A percentile compares a stretch with the other conserved stretches of the same genome.
These are phyloP conservation scores for Phainopepla nitens DNA, from an alignment of 2,113 vertebrate species.

Conservation along the genomic window DNA sequence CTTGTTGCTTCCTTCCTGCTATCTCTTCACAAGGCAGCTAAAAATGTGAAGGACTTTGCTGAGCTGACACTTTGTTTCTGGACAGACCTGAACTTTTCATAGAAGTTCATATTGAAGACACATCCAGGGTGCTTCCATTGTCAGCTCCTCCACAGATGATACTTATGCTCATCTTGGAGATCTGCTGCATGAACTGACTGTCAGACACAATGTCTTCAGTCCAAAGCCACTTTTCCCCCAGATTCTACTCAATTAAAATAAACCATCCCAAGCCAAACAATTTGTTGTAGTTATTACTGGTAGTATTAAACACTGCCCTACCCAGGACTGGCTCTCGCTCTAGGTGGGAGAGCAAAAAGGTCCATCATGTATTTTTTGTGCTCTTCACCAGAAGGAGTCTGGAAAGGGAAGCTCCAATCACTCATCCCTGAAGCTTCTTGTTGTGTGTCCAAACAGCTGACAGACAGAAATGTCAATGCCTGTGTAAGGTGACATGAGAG, in stretches of 20 bases:
- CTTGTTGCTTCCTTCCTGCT: background rate
- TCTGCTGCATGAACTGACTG: background rate
- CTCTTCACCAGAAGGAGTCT: background rate
- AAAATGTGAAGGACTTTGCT: background rate
- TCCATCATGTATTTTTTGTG: background rate
- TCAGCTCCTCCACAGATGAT: background rate
- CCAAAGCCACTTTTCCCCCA: background rate
- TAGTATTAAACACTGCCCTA: background rate
- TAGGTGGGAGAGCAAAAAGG: background rate
- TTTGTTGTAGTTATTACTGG: background rate
- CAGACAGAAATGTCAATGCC: rapidly evolving
- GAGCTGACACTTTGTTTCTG: background rate
- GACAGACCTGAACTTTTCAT: background rate
- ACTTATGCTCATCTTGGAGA: background rate
- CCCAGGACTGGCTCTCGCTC: background rate
- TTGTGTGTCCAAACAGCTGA: background rate
- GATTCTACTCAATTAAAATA: background rate
- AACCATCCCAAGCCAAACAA: background rate
- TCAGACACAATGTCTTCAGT: background rate
- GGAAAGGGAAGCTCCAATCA: background rate
- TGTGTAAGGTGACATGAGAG: background rate
- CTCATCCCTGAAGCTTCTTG: background rate
- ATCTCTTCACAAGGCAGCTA: background rate
- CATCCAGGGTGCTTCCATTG: background rate
- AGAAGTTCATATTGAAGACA: background rate